These are phyloP conservation scores for Trochalopteron elliotii DNA, from an alignment of 2,113 vertebrate species.

Conservation along the genomic window DNA sequence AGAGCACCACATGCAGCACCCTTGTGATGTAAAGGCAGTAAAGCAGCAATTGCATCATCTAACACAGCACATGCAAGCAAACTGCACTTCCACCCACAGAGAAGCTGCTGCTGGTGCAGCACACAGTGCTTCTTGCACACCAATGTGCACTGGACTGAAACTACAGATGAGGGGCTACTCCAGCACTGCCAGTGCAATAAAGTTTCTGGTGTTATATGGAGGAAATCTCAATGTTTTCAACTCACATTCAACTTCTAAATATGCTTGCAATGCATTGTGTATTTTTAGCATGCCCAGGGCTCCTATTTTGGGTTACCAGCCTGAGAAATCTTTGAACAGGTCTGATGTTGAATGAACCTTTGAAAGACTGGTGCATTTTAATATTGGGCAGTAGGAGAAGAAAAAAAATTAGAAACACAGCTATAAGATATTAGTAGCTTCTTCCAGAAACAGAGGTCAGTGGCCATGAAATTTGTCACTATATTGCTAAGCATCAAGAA, in stretches of 20 bases:
- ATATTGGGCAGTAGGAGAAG: background rate
- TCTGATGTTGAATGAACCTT: background rate
- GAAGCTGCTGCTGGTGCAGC: background rate
- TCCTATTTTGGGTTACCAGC: background rate
- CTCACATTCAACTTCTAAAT: background rate
- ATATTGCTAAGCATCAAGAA: background rate
- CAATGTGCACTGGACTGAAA: background rate
- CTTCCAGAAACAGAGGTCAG: background rate
- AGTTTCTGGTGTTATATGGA: background rate
- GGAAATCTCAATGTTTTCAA: background rate
- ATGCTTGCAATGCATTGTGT: background rate
- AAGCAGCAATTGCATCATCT: background rate
- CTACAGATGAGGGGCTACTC: background rate
- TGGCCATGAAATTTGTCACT: background rate
- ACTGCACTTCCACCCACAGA: background rate
- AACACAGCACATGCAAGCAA: background rate
- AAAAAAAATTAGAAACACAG: background rate
- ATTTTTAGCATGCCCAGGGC: background rate
- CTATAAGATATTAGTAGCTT: background rate
- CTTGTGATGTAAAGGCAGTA: background rate
- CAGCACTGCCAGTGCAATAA: background rate
- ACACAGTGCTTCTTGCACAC: background rate
- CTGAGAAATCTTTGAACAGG: background rate
- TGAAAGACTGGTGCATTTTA: background rate
- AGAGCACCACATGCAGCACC: background rate